Conservation (phyloP, 1,140 invertebrate species). For the Zaprionus nigranus region DNA sequence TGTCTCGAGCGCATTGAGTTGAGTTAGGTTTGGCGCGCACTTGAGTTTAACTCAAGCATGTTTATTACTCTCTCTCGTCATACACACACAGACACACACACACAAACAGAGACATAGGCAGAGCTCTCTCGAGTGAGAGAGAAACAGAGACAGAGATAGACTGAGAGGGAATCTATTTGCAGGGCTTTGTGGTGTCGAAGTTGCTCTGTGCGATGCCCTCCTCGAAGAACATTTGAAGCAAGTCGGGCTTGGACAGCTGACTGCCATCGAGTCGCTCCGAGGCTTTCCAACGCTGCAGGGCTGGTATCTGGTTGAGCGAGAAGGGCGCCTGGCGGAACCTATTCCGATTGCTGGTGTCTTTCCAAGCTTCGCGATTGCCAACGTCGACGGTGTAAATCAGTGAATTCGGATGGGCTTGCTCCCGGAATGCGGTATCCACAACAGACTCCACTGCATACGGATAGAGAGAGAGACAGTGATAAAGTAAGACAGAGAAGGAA, state of each 20-base stretch:
- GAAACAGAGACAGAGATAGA: neutral
- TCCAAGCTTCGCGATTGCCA: constrained; percentile 57
- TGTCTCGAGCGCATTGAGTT: constrained; percentile 32
- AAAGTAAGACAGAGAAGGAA: neutral
- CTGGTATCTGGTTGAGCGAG: constrained; percentile 38
- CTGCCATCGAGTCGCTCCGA: constrained; percentile 57
- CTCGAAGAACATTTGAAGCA: constrained; percentile 66
- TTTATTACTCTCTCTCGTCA: constrained; percentile 24
- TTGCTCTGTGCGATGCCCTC: constrained; percentile 33
- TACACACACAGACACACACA: neutral
- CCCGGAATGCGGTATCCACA: constrained; percentile 51
- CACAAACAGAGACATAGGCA: neutral
- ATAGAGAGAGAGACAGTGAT: neutral
- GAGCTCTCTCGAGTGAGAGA: neutral
- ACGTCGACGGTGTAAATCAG: constrained; percentile 64
- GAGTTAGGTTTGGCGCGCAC: constrained; percentile 6
- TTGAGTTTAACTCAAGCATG: constrained; percentile 36
- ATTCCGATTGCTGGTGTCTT: constrained; percentile 30
- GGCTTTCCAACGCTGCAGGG: constrained; percentile 57
- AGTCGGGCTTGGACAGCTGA: constrained; percentile 43
- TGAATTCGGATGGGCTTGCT: constrained; percentile 38
- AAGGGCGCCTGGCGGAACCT: constrained; percentile 47
- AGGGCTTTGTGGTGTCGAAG: constrained; percentile 16
- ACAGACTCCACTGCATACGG: constrained; percentile 41
- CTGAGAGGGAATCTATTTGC: constrained; percentile 16